Conservation (phyloP, 53 echinoderm and acorn worm species). For the Echinometra lucunter region DNA sequence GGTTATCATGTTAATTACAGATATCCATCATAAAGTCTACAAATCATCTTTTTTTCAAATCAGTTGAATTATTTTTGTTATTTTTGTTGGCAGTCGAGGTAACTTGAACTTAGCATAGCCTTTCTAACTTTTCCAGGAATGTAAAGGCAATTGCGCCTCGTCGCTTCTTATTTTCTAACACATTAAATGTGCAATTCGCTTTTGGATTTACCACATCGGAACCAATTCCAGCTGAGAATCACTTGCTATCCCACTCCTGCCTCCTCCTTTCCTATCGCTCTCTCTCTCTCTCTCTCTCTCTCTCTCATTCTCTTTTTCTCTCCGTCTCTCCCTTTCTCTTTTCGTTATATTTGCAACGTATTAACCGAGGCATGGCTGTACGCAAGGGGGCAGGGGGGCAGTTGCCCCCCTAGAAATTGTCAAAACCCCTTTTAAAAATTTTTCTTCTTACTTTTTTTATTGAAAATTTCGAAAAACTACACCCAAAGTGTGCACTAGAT, state of each 20-base stretch:
- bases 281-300: not conserved
- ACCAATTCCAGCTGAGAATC: not conserved
- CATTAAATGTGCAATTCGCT: not conserved
- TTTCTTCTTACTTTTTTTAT: too few relatives aligned
- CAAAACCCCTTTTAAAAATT: too few relatives aligned
- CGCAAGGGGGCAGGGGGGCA: too few relatives aligned
- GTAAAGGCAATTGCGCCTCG: not conserved
- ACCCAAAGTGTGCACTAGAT: too few relatives aligned
- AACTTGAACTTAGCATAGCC: not conserved
- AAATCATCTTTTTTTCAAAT: not conserved
- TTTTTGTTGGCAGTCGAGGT: too few relatives aligned
- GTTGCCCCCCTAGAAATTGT: too few relatives aligned
- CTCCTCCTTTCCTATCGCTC: not conserved
- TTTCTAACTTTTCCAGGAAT: not conserved
- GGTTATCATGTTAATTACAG: not conserved
- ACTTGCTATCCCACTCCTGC: not conserved
- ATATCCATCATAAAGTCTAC: not conserved
- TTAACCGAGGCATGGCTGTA: not conserved
- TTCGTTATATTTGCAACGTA: not conserved
- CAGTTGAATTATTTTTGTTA: not conserved
- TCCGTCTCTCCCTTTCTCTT: not conserved
- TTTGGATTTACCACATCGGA: not conserved
- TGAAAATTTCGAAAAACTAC: too few relatives aligned
- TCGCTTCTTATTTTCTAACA: not conserved
- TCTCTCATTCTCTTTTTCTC: not conserved